Evolutionary conservation across 2,113 vertebrate species (phyloP).

Genomic region (Enhydra lutris): DNA sequence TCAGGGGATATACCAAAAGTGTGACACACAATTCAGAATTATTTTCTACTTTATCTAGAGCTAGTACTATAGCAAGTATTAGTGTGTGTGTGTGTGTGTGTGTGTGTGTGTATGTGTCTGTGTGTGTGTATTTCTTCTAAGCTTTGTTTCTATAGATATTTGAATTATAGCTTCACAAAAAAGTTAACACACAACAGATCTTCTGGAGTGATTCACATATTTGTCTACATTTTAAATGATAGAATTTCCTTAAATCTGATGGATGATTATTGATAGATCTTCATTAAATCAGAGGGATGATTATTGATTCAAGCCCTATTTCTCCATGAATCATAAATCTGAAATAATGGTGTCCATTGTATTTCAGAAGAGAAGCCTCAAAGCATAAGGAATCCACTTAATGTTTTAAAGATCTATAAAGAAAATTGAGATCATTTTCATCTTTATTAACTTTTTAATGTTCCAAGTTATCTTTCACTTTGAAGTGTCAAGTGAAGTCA

Average conservation of each 20-base stretch:
- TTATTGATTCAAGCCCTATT: not conserved
- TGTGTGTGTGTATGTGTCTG: no score
- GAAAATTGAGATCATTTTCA: not conserved
- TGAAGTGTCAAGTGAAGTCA: not conserved
- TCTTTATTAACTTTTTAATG: not conserved
- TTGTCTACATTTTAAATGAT: not conserved
- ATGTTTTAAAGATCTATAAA: not conserved
- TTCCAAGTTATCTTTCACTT: not conserved
- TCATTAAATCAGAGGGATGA: not conserved
- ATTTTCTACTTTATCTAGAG: not conserved
- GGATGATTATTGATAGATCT: not conserved
- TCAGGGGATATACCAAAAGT: not conserved
- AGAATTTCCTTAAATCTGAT: not conserved
- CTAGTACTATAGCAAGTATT: not conserved
- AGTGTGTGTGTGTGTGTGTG: no score
- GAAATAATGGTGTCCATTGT: not conserved
- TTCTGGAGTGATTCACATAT: not conserved
- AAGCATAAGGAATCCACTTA: not conserved
- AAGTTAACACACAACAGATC: not conserved
- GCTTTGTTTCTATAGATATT: not conserved
- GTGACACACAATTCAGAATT: not conserved
- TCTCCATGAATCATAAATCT: not conserved
- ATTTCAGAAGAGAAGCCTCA: not conserved
- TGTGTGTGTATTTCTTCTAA: not conserved
- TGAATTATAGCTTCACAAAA: not conserved